Conservation (phyloP, 37 sponge, comb jelly and placozoan genomes). For the Aphrocallistes beatrix region DNA sequence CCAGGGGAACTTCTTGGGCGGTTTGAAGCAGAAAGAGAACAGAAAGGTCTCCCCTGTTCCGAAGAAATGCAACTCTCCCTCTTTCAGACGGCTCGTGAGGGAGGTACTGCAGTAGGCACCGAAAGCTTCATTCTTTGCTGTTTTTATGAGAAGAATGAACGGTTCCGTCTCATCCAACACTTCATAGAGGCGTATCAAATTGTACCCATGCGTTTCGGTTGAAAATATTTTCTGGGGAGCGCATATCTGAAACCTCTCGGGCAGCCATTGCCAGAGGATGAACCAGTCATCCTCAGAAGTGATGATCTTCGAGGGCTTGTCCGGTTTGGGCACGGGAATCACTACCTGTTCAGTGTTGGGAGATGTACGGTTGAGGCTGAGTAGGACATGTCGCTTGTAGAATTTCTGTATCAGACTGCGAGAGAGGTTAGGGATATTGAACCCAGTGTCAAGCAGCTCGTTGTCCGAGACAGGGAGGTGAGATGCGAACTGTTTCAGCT, state of each 20-base stretch:
- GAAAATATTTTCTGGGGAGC: background rate
- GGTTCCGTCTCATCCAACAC: background rate
- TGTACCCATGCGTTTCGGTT: background rate
- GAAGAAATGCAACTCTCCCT: conserved; percentile 7
- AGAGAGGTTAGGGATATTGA: background rate
- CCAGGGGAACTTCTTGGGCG: conserved; percentile 7
- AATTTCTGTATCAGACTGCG: background rate
- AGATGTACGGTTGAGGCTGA: background rate
- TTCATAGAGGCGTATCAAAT: background rate
- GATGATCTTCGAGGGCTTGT: background rate
- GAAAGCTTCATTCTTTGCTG: background rate
- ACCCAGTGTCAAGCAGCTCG: conserved; percentile 4
- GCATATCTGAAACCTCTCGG: conserved; percentile 14
- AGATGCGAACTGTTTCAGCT: background rate
- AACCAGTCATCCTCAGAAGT: background rate
- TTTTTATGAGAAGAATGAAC: conserved; percentile 10
- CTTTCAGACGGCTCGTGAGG: background rate
- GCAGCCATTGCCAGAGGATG: conserved; percentile 1
- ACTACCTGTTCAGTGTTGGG: background rate
- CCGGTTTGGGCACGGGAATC: background rate
- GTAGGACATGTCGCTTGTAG: background rate
- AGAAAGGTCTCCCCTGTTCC: conserved; percentile 1
- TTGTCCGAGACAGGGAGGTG: background rate
- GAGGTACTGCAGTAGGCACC: conserved; percentile 3
- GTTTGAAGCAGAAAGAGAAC: background rate